Evolutionary conservation across 2,797 vertebrate genomes (phyloP).

Genomic region (Chelonia mydas): DNA sequence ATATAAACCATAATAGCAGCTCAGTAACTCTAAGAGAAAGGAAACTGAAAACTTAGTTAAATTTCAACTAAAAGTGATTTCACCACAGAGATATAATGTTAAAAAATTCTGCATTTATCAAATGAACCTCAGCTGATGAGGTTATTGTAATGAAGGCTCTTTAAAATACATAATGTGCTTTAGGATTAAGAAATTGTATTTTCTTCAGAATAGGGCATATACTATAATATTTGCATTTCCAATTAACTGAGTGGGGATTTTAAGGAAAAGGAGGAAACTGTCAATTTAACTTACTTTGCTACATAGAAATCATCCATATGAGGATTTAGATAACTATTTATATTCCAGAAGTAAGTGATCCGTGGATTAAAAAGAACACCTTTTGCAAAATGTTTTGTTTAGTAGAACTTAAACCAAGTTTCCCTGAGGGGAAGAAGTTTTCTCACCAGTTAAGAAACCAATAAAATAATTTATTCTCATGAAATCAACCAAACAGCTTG

Average conservation of each 20-base stretch:
- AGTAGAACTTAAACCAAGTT: neutral
- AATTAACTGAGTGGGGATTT: neutral
- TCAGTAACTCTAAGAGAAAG: constrained; percentile 20
- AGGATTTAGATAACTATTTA: neutral
- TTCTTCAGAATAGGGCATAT: neutral
- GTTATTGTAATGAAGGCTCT: neutral
- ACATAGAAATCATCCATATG: neutral
- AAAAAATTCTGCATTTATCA: neutral
- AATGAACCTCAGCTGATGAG: neutral
- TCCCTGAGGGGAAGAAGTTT: neutral
- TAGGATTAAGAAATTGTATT: neutral
- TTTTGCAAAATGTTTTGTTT: neutral
- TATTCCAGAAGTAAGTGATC: neutral
- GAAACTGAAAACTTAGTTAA: constrained; percentile 46
- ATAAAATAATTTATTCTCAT: neutral
- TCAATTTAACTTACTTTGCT: neutral
- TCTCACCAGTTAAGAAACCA: neutral
- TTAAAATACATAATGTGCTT: neutral
- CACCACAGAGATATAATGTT: neutral
- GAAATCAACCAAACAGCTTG: neutral
- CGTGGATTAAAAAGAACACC: neutral
- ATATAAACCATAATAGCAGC: constrained; percentile 44
- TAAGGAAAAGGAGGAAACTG: neutral
- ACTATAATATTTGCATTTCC: neutral
- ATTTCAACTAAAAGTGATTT: constrained; percentile 25